Evolutionary conservation across 2,888 invertebrate genomes (phyloP).

Genomic region (Spatulosminthurus flaviceps): DNA sequence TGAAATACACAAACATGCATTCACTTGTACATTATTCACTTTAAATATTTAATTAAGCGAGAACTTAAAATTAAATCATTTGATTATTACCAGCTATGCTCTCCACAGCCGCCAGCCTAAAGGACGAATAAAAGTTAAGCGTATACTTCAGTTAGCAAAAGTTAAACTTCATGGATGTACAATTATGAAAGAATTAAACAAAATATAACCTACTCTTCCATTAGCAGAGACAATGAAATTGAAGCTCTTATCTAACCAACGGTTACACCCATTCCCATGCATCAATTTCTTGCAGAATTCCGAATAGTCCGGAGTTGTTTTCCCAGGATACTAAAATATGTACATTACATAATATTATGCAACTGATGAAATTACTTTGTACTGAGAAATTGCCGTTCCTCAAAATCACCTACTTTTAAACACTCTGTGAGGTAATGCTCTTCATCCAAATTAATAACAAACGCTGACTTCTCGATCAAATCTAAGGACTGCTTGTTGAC

Average conservation of each 20-base stretch:
- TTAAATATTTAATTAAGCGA: too few relatives aligned
- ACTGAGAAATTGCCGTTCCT: too few relatives aligned
- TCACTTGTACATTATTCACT: too few relatives aligned
- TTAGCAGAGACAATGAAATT: constrained; percentile 92
- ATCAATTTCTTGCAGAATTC: constrained; percentile 84
- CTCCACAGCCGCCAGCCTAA: constrained; percentile 1
- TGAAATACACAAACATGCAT: too few relatives aligned
- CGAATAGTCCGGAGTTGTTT: not conserved
- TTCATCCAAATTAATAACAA: constrained; percentile 91
- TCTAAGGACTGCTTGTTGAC: constrained; percentile 89
- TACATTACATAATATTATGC: not conserved
- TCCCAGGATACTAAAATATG: not conserved
- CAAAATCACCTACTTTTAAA: not conserved
- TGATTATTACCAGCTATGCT: constrained; percentile 91
- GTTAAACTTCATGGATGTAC: not conserved
- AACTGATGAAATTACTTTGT: too few relatives aligned
- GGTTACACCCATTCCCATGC: constrained; percentile 94
- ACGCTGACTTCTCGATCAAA: constrained; percentile 93
- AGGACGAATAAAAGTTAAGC: constrained; percentile 2
- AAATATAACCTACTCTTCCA: constrained; percentile 83
- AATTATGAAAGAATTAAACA: not conserved
- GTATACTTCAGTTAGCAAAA: too few relatives aligned
- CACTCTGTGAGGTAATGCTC: constrained; percentile 83
- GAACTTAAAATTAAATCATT: not conserved
- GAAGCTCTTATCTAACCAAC: constrained; percentile 99